Evolutionary conservation across 2,888 invertebrate species (phyloP), one percentile per base, ranked within the genome.

Genomic region (Lithophane leautieri): DNA sequence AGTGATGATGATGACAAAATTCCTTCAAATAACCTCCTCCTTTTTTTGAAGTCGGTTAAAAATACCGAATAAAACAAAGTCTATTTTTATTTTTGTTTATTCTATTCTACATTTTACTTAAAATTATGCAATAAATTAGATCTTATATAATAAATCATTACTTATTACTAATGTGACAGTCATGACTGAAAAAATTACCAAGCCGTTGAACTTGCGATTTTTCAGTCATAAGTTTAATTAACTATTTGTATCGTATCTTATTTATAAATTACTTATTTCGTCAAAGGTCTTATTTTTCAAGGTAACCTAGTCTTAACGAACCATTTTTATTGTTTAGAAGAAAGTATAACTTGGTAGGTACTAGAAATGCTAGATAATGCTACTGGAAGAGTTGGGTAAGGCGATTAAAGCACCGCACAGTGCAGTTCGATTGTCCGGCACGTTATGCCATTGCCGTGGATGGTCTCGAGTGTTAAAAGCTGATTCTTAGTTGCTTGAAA

Each of bases 121-220:
- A 34, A 74, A 50, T 3, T 58, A 70, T 7, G 9, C 22, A 88
- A 87, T 86, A 84, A 88, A 85, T 87, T 80, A 86, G 28, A n/a
- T 79, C 79, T 77, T 86, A 82, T 4, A 25, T 74, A 74, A 42
- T 77, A 78, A 82, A 79, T 81, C 70, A 85, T 73, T 84, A 77
- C 74, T 81, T 83, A 77, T 52, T 77, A 72, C 58, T 78, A 83
- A 87, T 82, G 85, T 90, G 90, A 93, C 89, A 93, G 96, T 96
- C 96, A 96, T 96, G 96, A 95, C 96, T 95, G 94, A 96, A 96
- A 96, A 95, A 94, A 90, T 91, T 90, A 91, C 87, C 69, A 89
- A 90, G 90, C 85, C 47, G 19, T 73, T 83, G 79, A 90, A 90
- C 92, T 90, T 91, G 85, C 88, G 88, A 92, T 94, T 96, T 96